Conservation (phyloP, 1,140 invertebrate genomes). For the Cyclargus thomasi region DNA sequence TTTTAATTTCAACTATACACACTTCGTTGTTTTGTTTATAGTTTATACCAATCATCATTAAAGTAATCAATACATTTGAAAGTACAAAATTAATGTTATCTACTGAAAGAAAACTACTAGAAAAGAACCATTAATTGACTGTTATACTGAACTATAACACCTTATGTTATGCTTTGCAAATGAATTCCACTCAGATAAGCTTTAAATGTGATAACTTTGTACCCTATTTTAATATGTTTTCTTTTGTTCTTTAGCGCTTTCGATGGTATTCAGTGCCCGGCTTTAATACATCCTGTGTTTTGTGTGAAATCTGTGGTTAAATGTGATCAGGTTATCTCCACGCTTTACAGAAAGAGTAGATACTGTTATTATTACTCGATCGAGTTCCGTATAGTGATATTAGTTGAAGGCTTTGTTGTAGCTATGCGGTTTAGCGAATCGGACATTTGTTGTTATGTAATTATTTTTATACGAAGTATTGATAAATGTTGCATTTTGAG, state of each 20-base stretch:
- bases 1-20: not conserved
- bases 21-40: not conserved
- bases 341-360: not conserved
- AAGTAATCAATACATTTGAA: not conserved
- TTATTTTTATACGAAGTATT: conserved; percentile 72
- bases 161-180: not conserved
- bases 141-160: not conserved
- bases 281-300: not conserved
- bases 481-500: conserved; percentile 67
- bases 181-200: not conserved
- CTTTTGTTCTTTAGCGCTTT: not conserved
- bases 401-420: conserved; percentile 46
- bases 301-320: not conserved
- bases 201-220: not conserved
- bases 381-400: conserved; percentile 35
- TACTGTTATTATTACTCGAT: conserved; percentile 27
- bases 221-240: not conserved
- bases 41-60: not conserved
- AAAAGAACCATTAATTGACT: not conserved
- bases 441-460: conserved; percentile 61
- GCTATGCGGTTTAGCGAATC: conserved; percentile 50
- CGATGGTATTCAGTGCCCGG: too few relatives aligned
- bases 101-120: not conserved
- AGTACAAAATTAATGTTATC: not conserved
- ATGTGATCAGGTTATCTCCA: not conserved